A percentile compares a stretch with the other conserved stretches of the same genome.
Evolutionary conservation across 2,888 invertebrate species (phyloP).

Genomic region (Galeruca laticollis): DNA sequence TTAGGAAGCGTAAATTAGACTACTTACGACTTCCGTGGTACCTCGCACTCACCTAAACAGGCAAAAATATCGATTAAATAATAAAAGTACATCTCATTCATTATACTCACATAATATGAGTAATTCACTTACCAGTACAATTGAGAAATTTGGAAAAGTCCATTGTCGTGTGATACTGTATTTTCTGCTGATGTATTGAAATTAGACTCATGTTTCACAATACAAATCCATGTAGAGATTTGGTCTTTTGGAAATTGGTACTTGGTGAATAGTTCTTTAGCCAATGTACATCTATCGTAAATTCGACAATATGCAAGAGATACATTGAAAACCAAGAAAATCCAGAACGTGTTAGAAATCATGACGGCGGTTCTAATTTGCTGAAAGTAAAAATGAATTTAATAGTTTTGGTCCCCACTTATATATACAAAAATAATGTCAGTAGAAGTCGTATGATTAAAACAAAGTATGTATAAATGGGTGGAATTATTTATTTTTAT

Average conservation of each 20-base stretch:
- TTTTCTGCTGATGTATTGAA: background rate
- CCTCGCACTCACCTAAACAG: too few species aligned
- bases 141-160: background rate
- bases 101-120: background rate
- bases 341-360: background rate
- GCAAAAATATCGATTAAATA: too few species aligned
- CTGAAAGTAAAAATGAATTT: background rate
- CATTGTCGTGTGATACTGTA: background rate
- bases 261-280: background rate
- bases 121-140: background rate
- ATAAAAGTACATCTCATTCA: too few species aligned
- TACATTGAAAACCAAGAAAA: background rate
- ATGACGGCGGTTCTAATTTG: background rate
- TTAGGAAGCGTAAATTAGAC: too few species aligned
- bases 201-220: background rate
- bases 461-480: too few species aligned
- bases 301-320: slow-evolving; percentile 68
- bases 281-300: slow-evolving; percentile 7
- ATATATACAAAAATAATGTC: too few species aligned
- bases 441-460: too few species aligned
- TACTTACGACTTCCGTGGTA: too few species aligned
- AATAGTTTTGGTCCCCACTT: too few species aligned
- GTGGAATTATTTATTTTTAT: too few species aligned
- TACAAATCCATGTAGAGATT: slow-evolving; percentile 19
- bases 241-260: background rate